A percentile compares a stretch with the other conserved stretches of the same genome.
Conservation (phyloP, 2,888 invertebrate genomes). For the Cerastis rubricosa region DNA sequence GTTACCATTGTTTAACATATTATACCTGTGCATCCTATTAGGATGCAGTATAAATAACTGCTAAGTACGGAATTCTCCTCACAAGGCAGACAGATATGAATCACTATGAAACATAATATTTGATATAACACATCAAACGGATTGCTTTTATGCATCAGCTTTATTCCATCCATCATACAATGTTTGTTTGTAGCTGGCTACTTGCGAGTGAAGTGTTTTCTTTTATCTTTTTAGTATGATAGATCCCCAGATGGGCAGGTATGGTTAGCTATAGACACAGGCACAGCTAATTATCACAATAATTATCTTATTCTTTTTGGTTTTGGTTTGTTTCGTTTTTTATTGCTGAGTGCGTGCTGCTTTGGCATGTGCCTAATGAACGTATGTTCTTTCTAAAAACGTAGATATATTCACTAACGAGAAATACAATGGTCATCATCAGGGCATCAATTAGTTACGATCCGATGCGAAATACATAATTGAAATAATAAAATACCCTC, state of each 20-base stretch:
- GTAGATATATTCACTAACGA: neutral
- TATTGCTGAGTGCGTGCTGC: too few relatives aligned
- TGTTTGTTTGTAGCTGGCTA: conserved; percentile 56
- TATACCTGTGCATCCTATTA: conserved; percentile 51
- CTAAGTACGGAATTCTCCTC: conserved; percentile 32
- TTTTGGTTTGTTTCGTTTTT: too few relatives aligned
- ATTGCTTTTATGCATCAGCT: conserved; percentile 46
- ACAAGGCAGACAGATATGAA: conserved; percentile 35
- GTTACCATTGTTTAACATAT: conserved; percentile 14
- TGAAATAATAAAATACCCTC: neutral
- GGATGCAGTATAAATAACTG: conserved; percentile 22
- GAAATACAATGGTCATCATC: neutral
- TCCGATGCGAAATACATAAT: neutral
- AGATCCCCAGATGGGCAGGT: neutral
- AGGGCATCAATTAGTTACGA: neutral
- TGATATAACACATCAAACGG: conserved; percentile 52
- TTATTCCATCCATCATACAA: conserved; percentile 54
- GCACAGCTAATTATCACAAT: neutral
- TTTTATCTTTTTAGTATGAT: conserved; percentile 53
- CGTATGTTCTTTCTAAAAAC: neutral
- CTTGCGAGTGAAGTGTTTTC: conserved; percentile 39
- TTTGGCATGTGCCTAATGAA: too few relatives aligned
- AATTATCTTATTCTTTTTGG: too few relatives aligned
- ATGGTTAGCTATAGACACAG: neutral
- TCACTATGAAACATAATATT: conserved; percentile 58